phyloP scores from a whole-genome alignment of 2,113 vertebrate genomes.

The Promerops cafer region DNA sequence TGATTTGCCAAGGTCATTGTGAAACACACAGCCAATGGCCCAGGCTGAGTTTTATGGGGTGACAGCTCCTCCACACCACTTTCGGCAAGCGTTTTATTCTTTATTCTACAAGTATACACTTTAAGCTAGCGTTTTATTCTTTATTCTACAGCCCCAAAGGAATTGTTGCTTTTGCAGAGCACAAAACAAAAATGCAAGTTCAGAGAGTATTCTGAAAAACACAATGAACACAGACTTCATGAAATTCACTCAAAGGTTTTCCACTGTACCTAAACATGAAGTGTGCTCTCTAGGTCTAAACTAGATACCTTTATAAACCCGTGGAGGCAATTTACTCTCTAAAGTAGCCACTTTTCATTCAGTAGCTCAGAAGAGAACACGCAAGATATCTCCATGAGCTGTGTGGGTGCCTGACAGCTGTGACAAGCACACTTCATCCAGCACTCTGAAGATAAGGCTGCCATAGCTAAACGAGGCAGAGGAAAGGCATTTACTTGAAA shows the following conservation, averaged over 20 bases:
- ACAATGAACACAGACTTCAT: background rate
- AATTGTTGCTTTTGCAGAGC: background rate
- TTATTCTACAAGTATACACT: background rate
- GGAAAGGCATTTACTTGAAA: background rate
- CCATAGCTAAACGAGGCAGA: background rate
- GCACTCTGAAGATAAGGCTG: background rate
- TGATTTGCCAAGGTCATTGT: background rate
- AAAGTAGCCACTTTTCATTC: background rate
- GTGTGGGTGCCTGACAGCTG: background rate
- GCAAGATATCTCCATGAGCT: accelerated
- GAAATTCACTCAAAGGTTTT: background rate
- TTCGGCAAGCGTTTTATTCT: background rate
- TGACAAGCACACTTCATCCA: background rate
- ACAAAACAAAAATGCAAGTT: background rate
- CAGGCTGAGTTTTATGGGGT: background rate
- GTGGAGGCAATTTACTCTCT: background rate
- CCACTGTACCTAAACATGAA: background rate
- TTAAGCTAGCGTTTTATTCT: background rate
- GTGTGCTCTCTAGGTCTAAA: background rate
- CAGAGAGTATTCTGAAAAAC: background rate
- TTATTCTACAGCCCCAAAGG: background rate
- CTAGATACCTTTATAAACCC: background rate
- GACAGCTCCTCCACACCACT: background rate
- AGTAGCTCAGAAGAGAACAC: background rate
- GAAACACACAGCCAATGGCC: background rate